These are phyloP conservation scores for Synanthedon formicaeformis DNA, from an alignment of 2,888 invertebrate species.

Conservation along the genomic window DNA sequence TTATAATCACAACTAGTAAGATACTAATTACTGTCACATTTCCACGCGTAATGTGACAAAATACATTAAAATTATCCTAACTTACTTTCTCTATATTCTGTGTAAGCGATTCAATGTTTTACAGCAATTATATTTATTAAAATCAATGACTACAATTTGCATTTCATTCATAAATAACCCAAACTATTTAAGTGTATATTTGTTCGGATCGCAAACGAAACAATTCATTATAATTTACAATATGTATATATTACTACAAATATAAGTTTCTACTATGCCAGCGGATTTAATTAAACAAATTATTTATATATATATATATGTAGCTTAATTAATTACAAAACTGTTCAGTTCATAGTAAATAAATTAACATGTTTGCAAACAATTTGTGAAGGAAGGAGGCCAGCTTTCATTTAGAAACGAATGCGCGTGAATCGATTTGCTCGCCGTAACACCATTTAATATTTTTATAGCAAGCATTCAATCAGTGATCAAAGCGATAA, in stretches of 20 bases:
- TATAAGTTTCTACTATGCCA: no score
- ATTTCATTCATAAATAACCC: no score
- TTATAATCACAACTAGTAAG: not conserved
- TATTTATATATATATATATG: no score
- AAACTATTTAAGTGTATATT: no score
- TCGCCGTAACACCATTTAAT: slow-evolving; percentile 32
- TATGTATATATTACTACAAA: no score
- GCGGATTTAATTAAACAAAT: no score
- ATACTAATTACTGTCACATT: not conserved
- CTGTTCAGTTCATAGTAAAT: no score
- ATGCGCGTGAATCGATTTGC: slow-evolving; percentile 31
- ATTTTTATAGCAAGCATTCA: slow-evolving; percentile 47
- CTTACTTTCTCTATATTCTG: not conserved
- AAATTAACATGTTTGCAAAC: slow-evolving; percentile 78
- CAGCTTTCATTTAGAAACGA: slow-evolving; percentile 64
- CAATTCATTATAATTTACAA: no score
- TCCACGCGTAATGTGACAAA: not conserved
- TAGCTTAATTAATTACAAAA: no score
- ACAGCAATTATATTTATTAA: not conserved
- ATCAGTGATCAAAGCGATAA: slow-evolving; percentile 50
- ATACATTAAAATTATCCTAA: not conserved
- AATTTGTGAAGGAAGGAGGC: slow-evolving; percentile 87
- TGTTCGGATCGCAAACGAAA: no score
- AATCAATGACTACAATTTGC: no score
- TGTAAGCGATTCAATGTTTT: not conserved